Base-by-base conservation (phyloP, 2,797 vertebrate genomes). In the Dermochelys coriacea region DNA sequence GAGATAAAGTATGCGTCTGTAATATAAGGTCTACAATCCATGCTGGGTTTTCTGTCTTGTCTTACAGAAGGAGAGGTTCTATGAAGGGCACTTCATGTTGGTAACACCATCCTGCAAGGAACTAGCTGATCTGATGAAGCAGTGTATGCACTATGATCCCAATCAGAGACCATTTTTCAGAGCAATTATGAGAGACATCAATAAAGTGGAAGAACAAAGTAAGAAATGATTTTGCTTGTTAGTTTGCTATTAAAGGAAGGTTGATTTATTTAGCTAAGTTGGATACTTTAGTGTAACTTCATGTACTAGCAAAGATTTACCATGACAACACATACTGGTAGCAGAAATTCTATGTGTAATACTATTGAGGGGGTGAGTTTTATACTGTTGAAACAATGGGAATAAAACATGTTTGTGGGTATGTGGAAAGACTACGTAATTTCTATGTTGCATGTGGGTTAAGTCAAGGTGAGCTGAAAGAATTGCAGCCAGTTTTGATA, bases 61-160 rank as follows among this genome's bases (percentile, higher is more conserved):
- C 85, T 92, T 98, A 91, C 98, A 99, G 99, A 99, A 99, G 96
- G 99, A 99, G 97, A 98, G 99, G 80, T 99, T 99, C 98, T 99
- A 99, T 0, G 98, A 98, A 86, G 99, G 98, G 0, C 98, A 98
- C 81, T 99, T 98, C 68, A 98, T 99, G 87, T 97, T 99, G 94
- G 98, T 98, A 47, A 99, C 99, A 0, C 99, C 99, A 0, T 99
- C 99, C 7, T 99, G 99, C 97, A 98, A 97, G 93, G 99, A 99
- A 90, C 98, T 99, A 80, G 99, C 99, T 18, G 98, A 99, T 57
- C 98, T 99, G 89, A 99, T 99, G 99, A 99, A 99, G 54, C 98
- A 99, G 97, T 99, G 99, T 98, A 99, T 99, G 99, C 99, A 99
- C 98, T 99, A 99, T 0, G 99, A 99, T 96, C 98, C 99, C 96